phyloP scores from a whole-genome alignment of 2,113 vertebrate species.

The Panthera tigris region DNA sequence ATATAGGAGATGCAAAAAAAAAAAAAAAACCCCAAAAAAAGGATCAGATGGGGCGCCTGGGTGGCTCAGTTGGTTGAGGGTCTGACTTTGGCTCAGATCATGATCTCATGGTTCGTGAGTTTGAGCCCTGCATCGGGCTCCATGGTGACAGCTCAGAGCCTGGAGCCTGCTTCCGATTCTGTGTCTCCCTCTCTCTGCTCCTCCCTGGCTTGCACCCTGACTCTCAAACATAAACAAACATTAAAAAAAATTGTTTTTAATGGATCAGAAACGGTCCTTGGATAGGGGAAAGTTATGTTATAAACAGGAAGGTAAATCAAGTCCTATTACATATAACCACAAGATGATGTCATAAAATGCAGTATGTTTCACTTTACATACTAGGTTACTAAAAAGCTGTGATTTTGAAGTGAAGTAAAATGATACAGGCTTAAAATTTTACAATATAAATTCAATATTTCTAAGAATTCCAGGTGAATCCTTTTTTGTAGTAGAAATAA shows the following conservation, averaged over 20 bases:
- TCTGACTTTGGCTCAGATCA: too few relatives aligned
- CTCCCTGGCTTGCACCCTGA: too few relatives aligned
- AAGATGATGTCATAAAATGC: not conserved
- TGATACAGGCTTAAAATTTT: not conserved
- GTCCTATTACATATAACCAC: not conserved
- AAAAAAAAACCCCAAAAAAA: not conserved
- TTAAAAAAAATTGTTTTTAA: too few relatives aligned
- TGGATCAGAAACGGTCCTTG: not conserved
- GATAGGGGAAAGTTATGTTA: not conserved
- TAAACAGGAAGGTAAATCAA: not conserved
- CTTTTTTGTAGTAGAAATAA: constrained; percentile 19
- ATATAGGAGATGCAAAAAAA: not conserved
- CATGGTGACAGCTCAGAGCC: too few relatives aligned
- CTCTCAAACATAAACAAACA: too few relatives aligned
- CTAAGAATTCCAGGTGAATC: constrained; percentile 9
- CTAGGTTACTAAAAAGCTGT: not conserved
- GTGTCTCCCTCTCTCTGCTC: too few relatives aligned
- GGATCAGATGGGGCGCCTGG: not conserved
- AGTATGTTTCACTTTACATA: not conserved
- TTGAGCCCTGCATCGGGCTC: too few relatives aligned
- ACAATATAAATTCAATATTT: constrained; percentile 22
- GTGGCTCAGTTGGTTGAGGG: too few relatives aligned
- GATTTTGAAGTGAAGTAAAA: not conserved
- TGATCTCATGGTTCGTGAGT: too few relatives aligned
- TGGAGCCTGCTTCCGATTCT: too few relatives aligned